phyloP scores from a whole-genome alignment of 2,888 invertebrate species.

The Mesoligia furuncula region DNA sequence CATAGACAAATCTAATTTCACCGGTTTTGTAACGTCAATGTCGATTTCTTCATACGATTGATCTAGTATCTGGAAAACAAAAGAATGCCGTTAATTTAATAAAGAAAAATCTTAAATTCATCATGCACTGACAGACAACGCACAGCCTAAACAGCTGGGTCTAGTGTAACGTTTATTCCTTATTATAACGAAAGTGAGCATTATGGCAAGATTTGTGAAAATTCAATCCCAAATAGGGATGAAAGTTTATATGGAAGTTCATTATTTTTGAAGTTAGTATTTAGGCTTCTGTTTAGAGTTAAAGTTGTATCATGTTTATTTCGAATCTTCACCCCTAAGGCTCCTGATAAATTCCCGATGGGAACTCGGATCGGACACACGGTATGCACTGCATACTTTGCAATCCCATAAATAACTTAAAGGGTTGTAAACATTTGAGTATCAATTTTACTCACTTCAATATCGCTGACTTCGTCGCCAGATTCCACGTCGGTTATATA shows the following conservation, averaged over 20 bases:
- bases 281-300: neutral
- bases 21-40: slow-evolving; percentile 91
- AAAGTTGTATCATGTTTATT: neutral
- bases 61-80: slow-evolving; percentile 90
- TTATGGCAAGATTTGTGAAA: neutral
- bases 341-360: neutral
- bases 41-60: slow-evolving; percentile 94
- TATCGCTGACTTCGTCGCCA: slow-evolving; percentile 84
- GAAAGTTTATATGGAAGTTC: neutral
- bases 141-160: neutral
- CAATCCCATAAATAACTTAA: neutral
- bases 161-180: neutral
- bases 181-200: neutral
- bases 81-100: neutral
- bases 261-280: neutral
- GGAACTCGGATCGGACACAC: neutral
- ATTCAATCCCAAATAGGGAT: neutral
- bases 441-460: slow-evolving; percentile 79
- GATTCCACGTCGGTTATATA: slow-evolving; percentile 80
- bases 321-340: neutral
- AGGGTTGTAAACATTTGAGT: neutral
- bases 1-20: slow-evolving; percentile 90
- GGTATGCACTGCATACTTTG: neutral
- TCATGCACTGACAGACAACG: too few relatives aligned
- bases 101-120: too few relatives aligned